These are phyloP conservation scores for Pelagia noctiluca DNA, from an alignment of 30 jellyfish, hydroid and myxozoan species.

Conservation along the genomic window DNA sequence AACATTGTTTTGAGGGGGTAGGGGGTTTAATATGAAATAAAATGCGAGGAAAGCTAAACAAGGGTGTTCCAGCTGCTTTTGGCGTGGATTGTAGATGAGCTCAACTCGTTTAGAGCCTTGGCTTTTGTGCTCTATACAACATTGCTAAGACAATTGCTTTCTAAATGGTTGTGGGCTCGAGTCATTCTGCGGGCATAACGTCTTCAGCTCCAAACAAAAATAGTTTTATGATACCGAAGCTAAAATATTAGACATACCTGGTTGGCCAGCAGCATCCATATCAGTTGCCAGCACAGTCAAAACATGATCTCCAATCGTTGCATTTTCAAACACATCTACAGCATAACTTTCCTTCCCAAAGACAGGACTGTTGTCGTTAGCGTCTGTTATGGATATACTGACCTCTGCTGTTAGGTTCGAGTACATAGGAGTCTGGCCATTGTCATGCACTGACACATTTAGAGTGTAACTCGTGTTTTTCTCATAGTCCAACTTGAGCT, in stretches of 20 bases:
- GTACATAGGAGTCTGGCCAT: slow-evolving; percentile 77
- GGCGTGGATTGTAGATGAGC: too few relatives aligned
- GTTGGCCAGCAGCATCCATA: slow-evolving; percentile 73
- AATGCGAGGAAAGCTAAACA: too few relatives aligned
- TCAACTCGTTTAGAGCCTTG: too few relatives aligned
- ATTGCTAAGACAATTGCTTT: too few relatives aligned
- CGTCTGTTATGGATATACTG: slow-evolving; percentile 64
- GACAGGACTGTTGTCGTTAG: slow-evolving; percentile 83
- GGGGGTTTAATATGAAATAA: too few relatives aligned
- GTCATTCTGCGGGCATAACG: too few relatives aligned
- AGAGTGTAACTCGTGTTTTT: slow-evolving; percentile 48
- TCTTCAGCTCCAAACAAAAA: too few relatives aligned
- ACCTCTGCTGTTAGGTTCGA: slow-evolving; percentile 74
- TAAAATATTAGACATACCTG: slow-evolving; percentile 58
- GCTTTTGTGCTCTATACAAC: too few relatives aligned
- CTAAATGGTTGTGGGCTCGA: too few relatives aligned
- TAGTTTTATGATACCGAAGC: too few relatives aligned
- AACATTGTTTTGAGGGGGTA: too few relatives aligned
- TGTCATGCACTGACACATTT: slow-evolving; percentile 71
- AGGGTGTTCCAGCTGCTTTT: too few relatives aligned
- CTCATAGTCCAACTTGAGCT: slow-evolving; percentile 64
- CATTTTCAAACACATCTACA: slow-evolving; percentile 66
- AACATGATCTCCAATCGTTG: slow-evolving; percentile 51
- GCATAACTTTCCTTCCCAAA: slow-evolving; percentile 60
- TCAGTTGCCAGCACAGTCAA: slow-evolving; percentile 59